These are phyloP conservation scores for Botia almorhae DNA, from an alignment of 2,797 vertebrate species.

Conservation along the genomic window DNA sequence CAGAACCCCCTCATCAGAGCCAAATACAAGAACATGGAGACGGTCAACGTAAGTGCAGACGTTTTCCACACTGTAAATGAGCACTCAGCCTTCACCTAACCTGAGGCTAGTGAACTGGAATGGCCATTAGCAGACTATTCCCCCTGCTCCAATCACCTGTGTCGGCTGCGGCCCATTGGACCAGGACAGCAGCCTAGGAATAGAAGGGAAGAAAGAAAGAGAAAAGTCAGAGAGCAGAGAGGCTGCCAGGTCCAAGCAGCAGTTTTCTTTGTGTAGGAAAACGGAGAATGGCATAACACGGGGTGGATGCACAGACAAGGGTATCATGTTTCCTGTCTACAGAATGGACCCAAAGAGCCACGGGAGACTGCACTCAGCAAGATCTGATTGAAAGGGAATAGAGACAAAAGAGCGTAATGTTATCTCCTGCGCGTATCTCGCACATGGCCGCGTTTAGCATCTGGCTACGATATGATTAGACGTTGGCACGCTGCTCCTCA, in stretches of 20 bases:
- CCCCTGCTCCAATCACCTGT: constrained; percentile 49
- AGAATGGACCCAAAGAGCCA: constrained; percentile 60
- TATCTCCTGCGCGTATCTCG: constrained; percentile 71
- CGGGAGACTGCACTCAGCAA: constrained; percentile 64
- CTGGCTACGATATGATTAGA: constrained; percentile 68
- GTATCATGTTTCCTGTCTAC: constrained; percentile 64
- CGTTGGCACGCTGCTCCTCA: constrained; percentile 55
- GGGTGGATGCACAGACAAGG: constrained; percentile 51
- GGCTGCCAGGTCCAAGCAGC: constrained; percentile 51
- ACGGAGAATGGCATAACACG: constrained; percentile 49
- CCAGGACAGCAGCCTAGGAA: constrained; percentile 47
- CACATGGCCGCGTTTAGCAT: constrained; percentile 67
- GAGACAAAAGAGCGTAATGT: constrained; percentile 75
- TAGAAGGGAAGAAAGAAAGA: constrained; percentile 37
- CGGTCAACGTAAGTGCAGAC: constrained; percentile 87
- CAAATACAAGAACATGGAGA: constrained; percentile 90
- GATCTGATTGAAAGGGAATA: constrained; percentile 71
- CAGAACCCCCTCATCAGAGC: constrained; percentile 95
- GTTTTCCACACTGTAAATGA: constrained; percentile 24
- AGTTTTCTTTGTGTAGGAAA: constrained; percentile 47
- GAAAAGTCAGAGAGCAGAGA: constrained; percentile 50
- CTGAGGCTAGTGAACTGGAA: constrained; percentile 32
- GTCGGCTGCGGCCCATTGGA: constrained; percentile 48
- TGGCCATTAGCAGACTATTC: constrained; percentile 45
- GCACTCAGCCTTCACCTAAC: constrained; percentile 43